phyloP scores from a whole-genome alignment of 1,140 invertebrate genomes.

The Drosophila obscura region DNA sequence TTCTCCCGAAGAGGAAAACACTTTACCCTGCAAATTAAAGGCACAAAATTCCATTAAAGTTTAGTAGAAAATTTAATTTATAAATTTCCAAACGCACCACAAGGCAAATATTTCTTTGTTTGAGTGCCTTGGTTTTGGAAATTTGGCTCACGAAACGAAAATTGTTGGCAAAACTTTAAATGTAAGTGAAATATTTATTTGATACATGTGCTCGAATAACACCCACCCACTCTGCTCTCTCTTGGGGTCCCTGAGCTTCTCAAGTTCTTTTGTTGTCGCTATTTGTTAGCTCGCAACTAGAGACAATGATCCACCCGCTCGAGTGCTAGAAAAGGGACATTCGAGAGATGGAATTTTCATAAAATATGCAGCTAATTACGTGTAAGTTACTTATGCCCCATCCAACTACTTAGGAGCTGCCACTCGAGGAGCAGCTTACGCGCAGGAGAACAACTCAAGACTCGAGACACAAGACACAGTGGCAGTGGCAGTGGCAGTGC shows the following conservation, averaged over 20 bases:
- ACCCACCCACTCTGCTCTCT: background rate
- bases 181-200: slow-evolving; percentile 25
- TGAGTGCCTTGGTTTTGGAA: background rate
- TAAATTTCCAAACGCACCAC: too few relatives aligned
- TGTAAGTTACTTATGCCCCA: slow-evolving; percentile 60
- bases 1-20: too few relatives aligned
- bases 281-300: slow-evolving; percentile 16
- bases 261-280: slow-evolving; percentile 37
- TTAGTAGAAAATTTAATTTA: too few relatives aligned
- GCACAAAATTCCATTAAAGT: too few relatives aligned
- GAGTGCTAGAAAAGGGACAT: slow-evolving; percentile 1
- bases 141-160: background rate
- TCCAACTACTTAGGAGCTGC: slow-evolving; percentile 27
- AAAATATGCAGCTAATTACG: slow-evolving; percentile 78
- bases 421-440: background rate
- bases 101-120: background rate
- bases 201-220: background rate
- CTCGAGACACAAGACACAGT: slow-evolving; percentile 29
- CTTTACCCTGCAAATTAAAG: too few relatives aligned
- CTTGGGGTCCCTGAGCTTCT: slow-evolving; percentile 1
- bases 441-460: background rate
- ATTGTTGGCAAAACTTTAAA: slow-evolving; percentile 9
- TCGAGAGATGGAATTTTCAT: slow-evolving; percentile 52
- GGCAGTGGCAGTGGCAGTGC: slow-evolving; percentile 10
- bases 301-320: background rate